A percentile compares a stretch with the other conserved stretches of the same genome.
Evolutionary conservation across 2,888 invertebrate species (phyloP).

Genomic region (Endomychus coccineus): DNA sequence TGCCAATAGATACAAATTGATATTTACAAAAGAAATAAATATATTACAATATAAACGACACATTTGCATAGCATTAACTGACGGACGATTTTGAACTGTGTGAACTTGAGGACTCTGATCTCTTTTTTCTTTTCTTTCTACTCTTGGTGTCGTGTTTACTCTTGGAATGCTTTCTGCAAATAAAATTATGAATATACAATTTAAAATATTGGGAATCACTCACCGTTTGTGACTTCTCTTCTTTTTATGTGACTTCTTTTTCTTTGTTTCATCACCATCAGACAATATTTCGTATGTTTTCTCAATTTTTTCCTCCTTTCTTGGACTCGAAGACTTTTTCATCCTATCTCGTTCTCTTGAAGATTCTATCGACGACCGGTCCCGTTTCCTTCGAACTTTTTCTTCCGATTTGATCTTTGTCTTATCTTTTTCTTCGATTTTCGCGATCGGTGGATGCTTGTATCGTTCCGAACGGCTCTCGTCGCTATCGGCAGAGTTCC

Average conservation of each 20-base stretch:
- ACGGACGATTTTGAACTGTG: conserved; percentile 23
- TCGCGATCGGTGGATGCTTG: conserved; percentile 1
- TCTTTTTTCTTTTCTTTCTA: conserved; percentile 35
- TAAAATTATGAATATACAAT: no score
- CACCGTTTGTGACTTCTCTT: conserved; percentile 48
- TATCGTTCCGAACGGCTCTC: no score
- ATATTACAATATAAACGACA: no score
- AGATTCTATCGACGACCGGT: not conserved
- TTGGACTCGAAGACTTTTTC: conserved; percentile 28
- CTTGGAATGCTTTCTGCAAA: conserved; percentile 36
- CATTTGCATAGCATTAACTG: no score
- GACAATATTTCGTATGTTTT: conserved; percentile 11
- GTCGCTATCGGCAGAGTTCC: no score
- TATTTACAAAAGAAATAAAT: no score
- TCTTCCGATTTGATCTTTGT: no score
- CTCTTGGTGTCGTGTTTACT: conserved; percentile 31
- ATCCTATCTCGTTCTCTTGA: conserved; percentile 11
- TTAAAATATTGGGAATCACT: conserved; percentile 14
- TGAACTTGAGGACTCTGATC: conserved; percentile 27
- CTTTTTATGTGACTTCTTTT: conserved; percentile 42
- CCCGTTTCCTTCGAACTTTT: conserved; percentile 23
- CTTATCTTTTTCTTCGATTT: conserved; percentile 1
- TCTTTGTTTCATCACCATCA: conserved; percentile 33
- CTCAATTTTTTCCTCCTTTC: conserved; percentile 9
- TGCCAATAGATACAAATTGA: no score